These are phyloP conservation scores for Scartelaos histophorus DNA, from an alignment of 2,113 vertebrate genomes.

Conservation along the genomic window DNA sequence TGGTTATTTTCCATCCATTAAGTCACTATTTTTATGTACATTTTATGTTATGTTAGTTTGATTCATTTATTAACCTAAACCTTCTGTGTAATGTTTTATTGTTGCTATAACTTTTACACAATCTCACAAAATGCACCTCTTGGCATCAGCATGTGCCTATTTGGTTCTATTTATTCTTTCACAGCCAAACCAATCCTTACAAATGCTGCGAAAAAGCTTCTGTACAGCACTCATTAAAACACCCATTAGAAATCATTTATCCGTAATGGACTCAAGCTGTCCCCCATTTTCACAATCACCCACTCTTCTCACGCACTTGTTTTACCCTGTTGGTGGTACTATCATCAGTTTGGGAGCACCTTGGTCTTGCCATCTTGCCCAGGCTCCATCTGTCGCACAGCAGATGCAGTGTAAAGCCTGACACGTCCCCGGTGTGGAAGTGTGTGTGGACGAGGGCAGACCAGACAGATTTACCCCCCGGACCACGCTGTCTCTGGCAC, in stretches of 20 bases:
- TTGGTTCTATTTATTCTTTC: constrained; percentile 16
- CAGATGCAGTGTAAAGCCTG: constrained; percentile 29
- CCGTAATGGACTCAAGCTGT: constrained; percentile 70
- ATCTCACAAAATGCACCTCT: neutral
- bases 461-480: constrained; percentile 18
- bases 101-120: neutral
- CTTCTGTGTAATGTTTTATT: neutral
- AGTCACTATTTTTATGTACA: neutral
- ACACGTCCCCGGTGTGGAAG: constrained; percentile 22
- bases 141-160: neutral
- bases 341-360: constrained; percentile 19
- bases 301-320: constrained; percentile 20
- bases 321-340: constrained; percentile 14
- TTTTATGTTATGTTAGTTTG: neutral
- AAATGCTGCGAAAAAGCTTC: constrained; percentile 22
- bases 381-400: constrained; percentile 26
- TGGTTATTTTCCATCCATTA: neutral
- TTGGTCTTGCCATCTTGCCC: constrained; percentile 47
- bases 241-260: constrained; percentile 70
- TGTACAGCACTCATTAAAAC: constrained; percentile 58
- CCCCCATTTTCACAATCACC: constrained; percentile 15
- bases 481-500: constrained; percentile 37
- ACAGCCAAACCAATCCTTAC: constrained; percentile 9
- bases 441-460: constrained; percentile 27
- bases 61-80: neutral